Percentiles rank a stretch among this genome's conserved stretches.
phyloP scores from a whole-genome alignment of 2,888 invertebrate genomes.

The Ophion ellenae region DNA sequence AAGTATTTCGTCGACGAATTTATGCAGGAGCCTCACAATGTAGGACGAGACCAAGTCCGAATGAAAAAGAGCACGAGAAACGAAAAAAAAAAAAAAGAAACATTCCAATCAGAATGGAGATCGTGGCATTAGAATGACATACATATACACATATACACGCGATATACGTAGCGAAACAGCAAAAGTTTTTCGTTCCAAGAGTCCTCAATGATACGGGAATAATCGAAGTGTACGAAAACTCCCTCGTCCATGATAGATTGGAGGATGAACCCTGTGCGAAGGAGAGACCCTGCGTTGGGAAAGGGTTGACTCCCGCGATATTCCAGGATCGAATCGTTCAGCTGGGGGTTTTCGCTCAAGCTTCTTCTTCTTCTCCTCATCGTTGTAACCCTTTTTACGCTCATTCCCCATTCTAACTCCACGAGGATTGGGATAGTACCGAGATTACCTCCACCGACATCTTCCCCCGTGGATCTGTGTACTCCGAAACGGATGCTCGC shows the following conservation, averaged over 20 bases:
- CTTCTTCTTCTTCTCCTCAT: slow-evolving; percentile 33
- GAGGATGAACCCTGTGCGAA: background rate
- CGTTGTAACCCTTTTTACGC: slow-evolving; percentile 42
- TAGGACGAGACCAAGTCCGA: slow-evolving; percentile 44
- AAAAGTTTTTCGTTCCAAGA: slow-evolving; percentile 61
- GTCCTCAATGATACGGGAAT: slow-evolving; percentile 50
- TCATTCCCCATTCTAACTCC: slow-evolving; percentile 18
- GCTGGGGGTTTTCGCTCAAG: slow-evolving; percentile 36
- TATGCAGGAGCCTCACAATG: slow-evolving; percentile 29
- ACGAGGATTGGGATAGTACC: slow-evolving; percentile 39
- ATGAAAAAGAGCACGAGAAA: slow-evolving; percentile 37
- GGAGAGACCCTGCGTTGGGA: background rate
- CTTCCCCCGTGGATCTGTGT: slow-evolving; percentile 6
- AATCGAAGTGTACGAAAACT: slow-evolving; percentile 52
- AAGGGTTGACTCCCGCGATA: slow-evolving; percentile 31
- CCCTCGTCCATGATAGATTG: slow-evolving; percentile 22
- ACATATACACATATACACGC: background rate
- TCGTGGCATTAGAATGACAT: slow-evolving; percentile 42
- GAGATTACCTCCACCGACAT: slow-evolving; percentile 62
- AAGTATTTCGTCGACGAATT: slow-evolving; percentile 37
- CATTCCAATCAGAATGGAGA: slow-evolving; percentile 64
- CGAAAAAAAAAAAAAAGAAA: slow-evolving; percentile 15
- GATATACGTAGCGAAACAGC: slow-evolving; percentile 38
- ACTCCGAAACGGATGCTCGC: slow-evolving; percentile 25
- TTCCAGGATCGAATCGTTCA: slow-evolving; percentile 43